These are phyloP conservation scores for Melanostigma gelatinosum DNA, from an alignment of 2,113 vertebrate species.

Conservation along the genomic window DNA sequence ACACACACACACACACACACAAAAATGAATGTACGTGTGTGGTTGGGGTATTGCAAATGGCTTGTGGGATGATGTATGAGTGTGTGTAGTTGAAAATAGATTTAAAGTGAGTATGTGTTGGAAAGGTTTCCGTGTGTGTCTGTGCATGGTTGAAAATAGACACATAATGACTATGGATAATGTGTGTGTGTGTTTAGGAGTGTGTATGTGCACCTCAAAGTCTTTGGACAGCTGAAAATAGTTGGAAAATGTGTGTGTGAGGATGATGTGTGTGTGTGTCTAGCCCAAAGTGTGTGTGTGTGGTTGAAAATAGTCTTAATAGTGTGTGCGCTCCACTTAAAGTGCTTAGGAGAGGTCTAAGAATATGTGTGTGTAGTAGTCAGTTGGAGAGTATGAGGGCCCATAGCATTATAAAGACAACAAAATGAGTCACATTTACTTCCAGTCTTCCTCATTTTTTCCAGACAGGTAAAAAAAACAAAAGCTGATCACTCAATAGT, in stretches of 20 bases:
- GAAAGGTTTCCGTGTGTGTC: background rate
- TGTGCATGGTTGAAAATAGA: background rate
- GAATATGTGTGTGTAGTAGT: background rate
- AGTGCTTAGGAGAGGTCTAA: background rate
- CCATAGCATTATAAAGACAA: conserved; percentile 32
- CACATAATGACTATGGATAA: background rate
- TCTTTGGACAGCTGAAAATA: background rate
- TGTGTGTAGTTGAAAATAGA: conserved; percentile 13
- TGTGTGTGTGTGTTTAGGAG: background rate
- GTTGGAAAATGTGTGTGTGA: background rate
- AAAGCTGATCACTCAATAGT: background rate
- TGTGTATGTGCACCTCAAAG: conserved; percentile 5
- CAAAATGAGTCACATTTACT: conserved; percentile 16
- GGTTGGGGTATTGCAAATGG: conserved; percentile 7
- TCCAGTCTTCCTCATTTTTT: conserved; percentile 38
- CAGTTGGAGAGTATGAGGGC: background rate
- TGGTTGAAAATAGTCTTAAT: background rate
- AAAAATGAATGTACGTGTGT: background rate
- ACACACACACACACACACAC: background rate
- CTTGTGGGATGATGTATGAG: conserved; percentile 8
- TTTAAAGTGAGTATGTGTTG: background rate
- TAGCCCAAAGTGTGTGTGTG: background rate
- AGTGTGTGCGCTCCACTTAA: background rate
- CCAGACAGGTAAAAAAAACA: conserved; percentile 10
- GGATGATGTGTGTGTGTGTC: background rate